phyloP scores from a whole-genome alignment of 2,888 invertebrate species.

The Drosophila kuntzei region DNA sequence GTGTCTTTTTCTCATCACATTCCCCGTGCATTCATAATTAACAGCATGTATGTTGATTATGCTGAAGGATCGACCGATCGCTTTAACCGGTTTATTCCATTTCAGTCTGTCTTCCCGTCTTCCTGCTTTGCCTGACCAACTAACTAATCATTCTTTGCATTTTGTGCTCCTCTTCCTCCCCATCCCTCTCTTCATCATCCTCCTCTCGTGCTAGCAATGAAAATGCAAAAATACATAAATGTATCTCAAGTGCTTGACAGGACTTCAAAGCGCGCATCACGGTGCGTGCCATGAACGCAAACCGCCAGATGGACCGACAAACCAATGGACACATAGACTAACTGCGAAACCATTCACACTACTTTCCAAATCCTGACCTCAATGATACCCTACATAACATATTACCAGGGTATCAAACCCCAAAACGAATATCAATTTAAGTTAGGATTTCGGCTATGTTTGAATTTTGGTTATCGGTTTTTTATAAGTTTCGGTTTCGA shows the following conservation, averaged over 20 bases:
- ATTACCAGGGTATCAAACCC: too few species aligned
- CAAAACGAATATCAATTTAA: too few species aligned
- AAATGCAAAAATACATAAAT: constrained; percentile 81
- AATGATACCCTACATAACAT: constrained; percentile 5
- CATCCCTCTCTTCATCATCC: background rate
- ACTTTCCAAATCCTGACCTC: background rate
- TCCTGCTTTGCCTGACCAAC: constrained; percentile 63
- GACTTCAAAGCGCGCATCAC: constrained; percentile 81
- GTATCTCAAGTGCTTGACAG: constrained; percentile 82
- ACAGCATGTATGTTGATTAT: constrained; percentile 75
- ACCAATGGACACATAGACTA: constrained; percentile 44
- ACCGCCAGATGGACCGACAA: constrained; percentile 18
- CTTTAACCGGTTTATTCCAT: constrained; percentile 74
- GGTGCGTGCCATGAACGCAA: constrained; percentile 73
- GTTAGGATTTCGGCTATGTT: too few species aligned
- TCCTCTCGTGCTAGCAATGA: constrained; percentile 65
- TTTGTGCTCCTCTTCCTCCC: constrained; percentile 20
- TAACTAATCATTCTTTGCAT: constrained; percentile 79
- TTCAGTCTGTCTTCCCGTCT: constrained; percentile 37
- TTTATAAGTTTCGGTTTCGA: too few species aligned
- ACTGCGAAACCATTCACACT: constrained; percentile 17
- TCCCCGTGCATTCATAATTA: constrained; percentile 78
- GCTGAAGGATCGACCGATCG: constrained; percentile 68
- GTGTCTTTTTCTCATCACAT: constrained; percentile 42
- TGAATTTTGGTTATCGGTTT: too few species aligned